These are phyloP conservation scores for Malacosoma neustria DNA, from an alignment of 2,888 invertebrate genomes.

Conservation along the genomic window DNA sequence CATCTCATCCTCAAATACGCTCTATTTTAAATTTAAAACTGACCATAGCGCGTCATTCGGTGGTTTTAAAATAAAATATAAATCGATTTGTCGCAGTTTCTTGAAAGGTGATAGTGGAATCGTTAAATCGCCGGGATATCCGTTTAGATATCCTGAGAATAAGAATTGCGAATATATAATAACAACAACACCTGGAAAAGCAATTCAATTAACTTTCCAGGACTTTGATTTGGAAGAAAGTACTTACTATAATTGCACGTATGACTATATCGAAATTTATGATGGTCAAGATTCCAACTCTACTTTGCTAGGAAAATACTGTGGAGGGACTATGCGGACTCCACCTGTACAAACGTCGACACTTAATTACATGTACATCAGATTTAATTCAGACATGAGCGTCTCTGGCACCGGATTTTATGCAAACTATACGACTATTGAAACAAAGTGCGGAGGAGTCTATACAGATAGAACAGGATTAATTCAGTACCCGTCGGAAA, in stretches of 20 bases:
- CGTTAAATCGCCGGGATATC: constrained; percentile 84
- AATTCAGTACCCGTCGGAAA: constrained; percentile 77
- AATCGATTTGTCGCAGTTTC: constrained; percentile 42
- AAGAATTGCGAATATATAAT: constrained; percentile 82
- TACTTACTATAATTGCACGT: constrained; percentile 36
- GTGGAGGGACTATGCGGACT: constrained; percentile 69
- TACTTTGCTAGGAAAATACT: constrained; percentile 79
- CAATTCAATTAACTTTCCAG: constrained; percentile 77
- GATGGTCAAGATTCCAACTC: constrained; percentile 81
- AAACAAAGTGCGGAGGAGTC: constrained; percentile 84
- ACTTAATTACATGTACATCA: constrained; percentile 81
- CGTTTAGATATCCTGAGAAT: constrained; percentile 77
- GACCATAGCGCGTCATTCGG: constrained; percentile 38
- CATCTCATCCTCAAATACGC: constrained; percentile 75
- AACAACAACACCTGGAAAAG: constrained; percentile 75
- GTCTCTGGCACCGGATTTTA: constrained; percentile 80
- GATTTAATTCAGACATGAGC: constrained; percentile 76
- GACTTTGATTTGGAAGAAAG: constrained; percentile 79
- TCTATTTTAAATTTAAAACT: constrained; percentile 66
- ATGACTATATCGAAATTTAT: constrained; percentile 74
- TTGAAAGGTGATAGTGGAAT: constrained; percentile 75
- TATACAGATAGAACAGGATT: constrained; percentile 74
- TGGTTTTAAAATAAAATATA: constrained; percentile 48
- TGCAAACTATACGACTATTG: constrained; percentile 81
- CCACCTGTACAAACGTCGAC: constrained; percentile 79